Base-by-base conservation (phyloP, 2,888 invertebrate species). In the Dasysyrphus albostriatus region DNA sequence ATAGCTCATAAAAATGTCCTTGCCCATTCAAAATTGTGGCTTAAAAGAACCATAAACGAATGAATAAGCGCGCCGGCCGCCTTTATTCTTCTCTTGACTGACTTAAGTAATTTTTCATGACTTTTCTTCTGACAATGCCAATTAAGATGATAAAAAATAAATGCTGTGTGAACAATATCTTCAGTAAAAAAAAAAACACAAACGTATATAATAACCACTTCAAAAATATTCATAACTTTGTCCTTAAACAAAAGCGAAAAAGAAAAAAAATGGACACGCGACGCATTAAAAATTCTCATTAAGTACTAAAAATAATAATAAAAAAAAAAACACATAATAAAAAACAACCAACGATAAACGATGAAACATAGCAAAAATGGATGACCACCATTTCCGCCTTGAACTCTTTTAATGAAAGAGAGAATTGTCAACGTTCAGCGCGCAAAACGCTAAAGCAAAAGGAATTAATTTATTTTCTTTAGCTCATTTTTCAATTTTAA, bases 391-490 rank as follows among this genome's bases (percentile, higher is more conserved):
- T 42, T 69, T 79, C 83, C 73, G 75, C 69, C 54, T 69, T 72
- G 65, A 84, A 84, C 72, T 72, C 72, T 44, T 84, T 72, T 72
- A 80, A 84, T 84, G 67, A 84, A 80, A 56, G 81, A 84, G 76
- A 61, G 81, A 80, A 76, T 81, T 77, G 84, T 77, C 76, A 81
- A 59, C 75, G 72, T 24, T 67, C 47, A 51, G 37, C 37, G 32
- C 29, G 24, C 24, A 51, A 19, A 37, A 37, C 5, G 47, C 51
- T 19, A 77, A 56, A n/a, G 69, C 16, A 67, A 85, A 76, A 24
- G 58, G 56, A 73, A 77, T 85, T 77, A 76, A 77, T 81, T 73
- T 54, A 61, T 61, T 56, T 76, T 56, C 47, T 61, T 81, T 61
- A 42, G 76, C 49, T 54, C 67, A 61, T 81, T 85, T 85, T 63